These are phyloP conservation scores for Plemyria rubiginata DNA, from an alignment of 2,888 invertebrate genomes.

Conservation along the genomic window DNA sequence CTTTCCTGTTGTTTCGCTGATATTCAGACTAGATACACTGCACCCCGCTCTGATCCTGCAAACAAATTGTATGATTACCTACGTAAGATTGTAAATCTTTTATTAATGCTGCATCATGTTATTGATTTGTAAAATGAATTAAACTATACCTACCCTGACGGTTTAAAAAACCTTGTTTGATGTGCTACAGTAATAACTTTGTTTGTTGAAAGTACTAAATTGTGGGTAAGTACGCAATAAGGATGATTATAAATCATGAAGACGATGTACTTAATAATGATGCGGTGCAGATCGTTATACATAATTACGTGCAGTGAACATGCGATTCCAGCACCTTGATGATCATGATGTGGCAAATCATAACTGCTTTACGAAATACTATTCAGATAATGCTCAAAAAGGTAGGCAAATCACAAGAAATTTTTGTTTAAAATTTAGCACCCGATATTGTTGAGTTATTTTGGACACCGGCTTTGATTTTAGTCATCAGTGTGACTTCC, in stretches of 20 bases:
- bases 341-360: slow-evolving; percentile 45
- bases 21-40: slow-evolving; percentile 78
- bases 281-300: slow-evolving; percentile 38
- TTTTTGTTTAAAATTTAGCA: slow-evolving; percentile 3
- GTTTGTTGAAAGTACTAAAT: slow-evolving; percentile 28
- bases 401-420: slow-evolving; percentile 13
- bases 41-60: slow-evolving; percentile 76
- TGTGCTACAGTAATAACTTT: slow-evolving; percentile 31
- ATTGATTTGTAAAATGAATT: slow-evolving; percentile 11
- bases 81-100: neutral
- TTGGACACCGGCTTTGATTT: slow-evolving; percentile 8
- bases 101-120: neutral
- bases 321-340: slow-evolving; percentile 47
- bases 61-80: slow-evolving; percentile 35
- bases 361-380: slow-evolving; percentile 15
- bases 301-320: slow-evolving; percentile 59
- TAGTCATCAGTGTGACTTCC: slow-evolving; percentile 9
- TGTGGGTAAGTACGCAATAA: slow-evolving; percentile 24
- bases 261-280: slow-evolving; percentile 35
- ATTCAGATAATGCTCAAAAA: slow-evolving; percentile 19
- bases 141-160: neutral
- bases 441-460: slow-evolving; percentile 3
- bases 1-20: slow-evolving; percentile 67
- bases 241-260: slow-evolving; percentile 29
- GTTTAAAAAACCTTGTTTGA: neutral